phyloP scores from a whole-genome alignment of 2,113 vertebrate species.

The Erythrocercus mccallii region DNA sequence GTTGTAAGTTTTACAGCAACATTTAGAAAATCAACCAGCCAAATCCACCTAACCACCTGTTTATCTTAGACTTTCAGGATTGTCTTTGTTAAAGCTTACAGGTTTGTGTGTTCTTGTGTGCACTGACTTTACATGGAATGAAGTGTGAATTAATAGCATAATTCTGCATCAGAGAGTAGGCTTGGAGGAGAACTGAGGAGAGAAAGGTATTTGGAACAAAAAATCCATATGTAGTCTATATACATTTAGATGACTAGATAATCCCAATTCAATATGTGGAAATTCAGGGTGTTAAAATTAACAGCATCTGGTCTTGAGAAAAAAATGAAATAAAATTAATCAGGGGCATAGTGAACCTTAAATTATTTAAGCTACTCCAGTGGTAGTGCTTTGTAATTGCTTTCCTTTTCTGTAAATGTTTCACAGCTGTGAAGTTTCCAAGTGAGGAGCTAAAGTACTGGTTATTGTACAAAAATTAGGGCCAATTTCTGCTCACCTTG shows the following conservation, averaged over 20 bases:
- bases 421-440: constrained; percentile 74
- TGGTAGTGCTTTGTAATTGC: constrained; percentile 69
- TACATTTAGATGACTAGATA: background rate
- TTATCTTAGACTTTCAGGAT: background rate
- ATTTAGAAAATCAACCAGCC: background rate
- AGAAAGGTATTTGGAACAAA: background rate
- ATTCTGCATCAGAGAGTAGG: background rate
- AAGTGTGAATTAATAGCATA: background rate
- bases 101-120: background rate
- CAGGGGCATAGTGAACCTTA: constrained; percentile 62
- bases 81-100: background rate
- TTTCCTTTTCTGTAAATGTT: constrained; percentile 70
- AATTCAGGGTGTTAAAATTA: constrained; percentile 27
- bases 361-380: constrained; percentile 76
- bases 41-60: background rate
- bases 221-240: background rate
- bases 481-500: constrained; percentile 35
- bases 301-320: constrained; percentile 64
- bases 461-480: constrained; percentile 64
- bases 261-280: background rate
- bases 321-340: constrained; percentile 65
- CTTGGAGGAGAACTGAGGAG: background rate
- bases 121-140: background rate
- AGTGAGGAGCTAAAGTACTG: constrained; percentile 61
- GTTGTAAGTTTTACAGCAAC: background rate